Percentiles rank a stretch among this genome's conserved stretches.
phyloP scores from a whole-genome alignment of 2,113 vertebrate genomes.

The Lepus americanus region DNA sequence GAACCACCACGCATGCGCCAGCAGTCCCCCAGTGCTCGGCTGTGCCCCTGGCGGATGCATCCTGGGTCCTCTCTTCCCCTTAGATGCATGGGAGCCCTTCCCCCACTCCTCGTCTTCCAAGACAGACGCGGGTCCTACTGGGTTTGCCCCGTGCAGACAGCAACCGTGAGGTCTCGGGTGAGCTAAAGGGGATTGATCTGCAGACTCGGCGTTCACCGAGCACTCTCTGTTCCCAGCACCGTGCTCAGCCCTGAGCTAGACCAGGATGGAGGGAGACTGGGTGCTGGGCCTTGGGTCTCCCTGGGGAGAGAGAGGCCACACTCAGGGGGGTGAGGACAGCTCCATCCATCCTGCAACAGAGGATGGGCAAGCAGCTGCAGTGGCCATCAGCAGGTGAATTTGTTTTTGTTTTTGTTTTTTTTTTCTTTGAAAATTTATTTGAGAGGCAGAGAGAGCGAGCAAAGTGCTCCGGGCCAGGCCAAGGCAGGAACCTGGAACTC shows the following conservation, averaged over 20 bases:
- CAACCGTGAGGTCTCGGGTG: neutral
- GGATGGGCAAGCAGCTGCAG: neutral
- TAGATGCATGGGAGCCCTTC: neutral
- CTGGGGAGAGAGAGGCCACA: fast-evolving
- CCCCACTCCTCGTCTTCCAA: neutral
- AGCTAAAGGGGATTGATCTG: neutral
- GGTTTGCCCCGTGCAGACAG: fast-evolving
- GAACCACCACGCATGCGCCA: fast-evolving
- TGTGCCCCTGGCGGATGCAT: neutral
- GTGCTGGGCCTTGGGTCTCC: neutral
- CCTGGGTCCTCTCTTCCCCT: fast-evolving
- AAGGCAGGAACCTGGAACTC: too few relatives aligned
- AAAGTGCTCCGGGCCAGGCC: too few relatives aligned
- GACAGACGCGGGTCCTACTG: neutral
- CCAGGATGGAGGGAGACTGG: neutral
- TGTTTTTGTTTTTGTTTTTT: too few relatives aligned
- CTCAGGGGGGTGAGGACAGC: fast-evolving
- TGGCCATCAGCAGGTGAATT: neutral
- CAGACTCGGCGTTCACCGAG: neutral
- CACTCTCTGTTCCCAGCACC: neutral
- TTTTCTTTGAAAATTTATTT: too few relatives aligned
- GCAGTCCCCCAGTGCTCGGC: fast-evolving
- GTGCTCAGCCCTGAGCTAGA: neutral
- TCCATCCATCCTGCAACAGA: neutral
- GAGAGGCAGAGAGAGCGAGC: too few relatives aligned